Conservation (phyloP, 2,888 invertebrate species). For the Lacanobia wlatinum region DNA sequence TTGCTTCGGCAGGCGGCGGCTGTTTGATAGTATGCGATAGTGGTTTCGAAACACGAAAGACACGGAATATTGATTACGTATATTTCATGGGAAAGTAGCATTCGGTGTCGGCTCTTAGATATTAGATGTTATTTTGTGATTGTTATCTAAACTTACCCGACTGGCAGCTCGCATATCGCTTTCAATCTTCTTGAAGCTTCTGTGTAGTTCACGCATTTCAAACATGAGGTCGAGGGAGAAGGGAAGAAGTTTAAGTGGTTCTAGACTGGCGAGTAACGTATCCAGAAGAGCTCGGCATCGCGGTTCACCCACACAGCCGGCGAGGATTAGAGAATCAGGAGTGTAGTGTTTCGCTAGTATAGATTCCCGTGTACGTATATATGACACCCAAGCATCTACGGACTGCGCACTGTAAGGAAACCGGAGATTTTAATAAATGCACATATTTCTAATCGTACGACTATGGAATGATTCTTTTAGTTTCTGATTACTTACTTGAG, state of each 20-base stretch:
- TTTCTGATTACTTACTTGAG: constrained; percentile 92
- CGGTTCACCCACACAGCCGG: constrained; percentile 90
- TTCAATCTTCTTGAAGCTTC: constrained; percentile 93
- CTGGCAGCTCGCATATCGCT: constrained; percentile 89
- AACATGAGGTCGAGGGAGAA: constrained; percentile 96
- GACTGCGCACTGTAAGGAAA: constrained; percentile 92
- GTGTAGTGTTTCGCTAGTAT: constrained; percentile 95
- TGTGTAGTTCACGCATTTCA: constrained; percentile 94
- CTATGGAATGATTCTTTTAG: not conserved
- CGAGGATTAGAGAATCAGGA: constrained; percentile 93
- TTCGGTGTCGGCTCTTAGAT: constrained; percentile 56
- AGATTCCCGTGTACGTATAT: constrained; percentile 95
- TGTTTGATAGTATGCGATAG: constrained; percentile 77
- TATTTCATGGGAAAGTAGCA: constrained; percentile 61
- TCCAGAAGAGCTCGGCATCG: constrained; percentile 92
- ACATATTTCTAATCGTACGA: not conserved
- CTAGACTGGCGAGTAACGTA: constrained; percentile 94
- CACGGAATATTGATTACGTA: constrained; percentile 71
- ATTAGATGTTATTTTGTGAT: constrained; percentile 47
- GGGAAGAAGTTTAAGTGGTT: constrained; percentile 94
- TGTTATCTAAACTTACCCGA: constrained; percentile 79
- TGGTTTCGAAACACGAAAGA: constrained; percentile 76
- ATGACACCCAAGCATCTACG: constrained; percentile 97
- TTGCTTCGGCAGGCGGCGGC: constrained; percentile 78
- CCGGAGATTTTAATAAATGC: not conserved